Base-by-base conservation (phyloP, 1,140 invertebrate genomes). In the Polyergus mexicanus region DNA sequence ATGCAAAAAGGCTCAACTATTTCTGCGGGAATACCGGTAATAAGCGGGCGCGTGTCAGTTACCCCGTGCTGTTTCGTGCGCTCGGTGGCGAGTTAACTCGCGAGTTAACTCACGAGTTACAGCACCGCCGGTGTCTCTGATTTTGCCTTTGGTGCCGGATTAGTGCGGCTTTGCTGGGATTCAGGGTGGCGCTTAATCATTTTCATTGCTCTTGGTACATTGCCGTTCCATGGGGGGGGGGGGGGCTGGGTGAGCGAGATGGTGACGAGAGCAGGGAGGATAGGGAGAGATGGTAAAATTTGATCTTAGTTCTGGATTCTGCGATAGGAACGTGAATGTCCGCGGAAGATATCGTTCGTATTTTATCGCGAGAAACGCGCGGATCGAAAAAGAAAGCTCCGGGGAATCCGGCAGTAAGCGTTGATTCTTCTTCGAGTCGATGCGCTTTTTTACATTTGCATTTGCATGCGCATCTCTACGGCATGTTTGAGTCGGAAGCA, bases 131-230 rank as follows among this genome's bases (percentile, higher is more conserved):
- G 90, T 88, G 88, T 92, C 90, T 86, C 86, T 90, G 89, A 94
- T 92, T 87, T 93, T 90, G 88, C 90, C 88, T 93, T 93, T 92
- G 91, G 89, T 88, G 87, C 87, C 83, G 91, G 91, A 94, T 94
- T 92, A 92, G 86, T 91, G 88, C 85, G 91, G 89, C 91, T 94
- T 93, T 86, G 74, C 89, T 75, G 84, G 91, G 88, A 93, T 92
- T 92, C 91, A 86, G 89, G 81, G 38, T 90, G 84, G 86, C 90
- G 92, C 87, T 94, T 93, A 94, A 94, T 88, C 83, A 88, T 89
- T 88, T 88, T 87, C 86, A 88, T 89, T 74, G 86, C 85, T 58
- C 86, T 81, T 54, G 69, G 69, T 84, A 75, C 81, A 58, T 76
- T 62, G 68, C 80, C 28, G 51, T 80, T 80, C 25, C 81, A 56